Base-by-base conservation (phyloP, 2,888 invertebrate species). In the Hydraecia micacea region DNA sequence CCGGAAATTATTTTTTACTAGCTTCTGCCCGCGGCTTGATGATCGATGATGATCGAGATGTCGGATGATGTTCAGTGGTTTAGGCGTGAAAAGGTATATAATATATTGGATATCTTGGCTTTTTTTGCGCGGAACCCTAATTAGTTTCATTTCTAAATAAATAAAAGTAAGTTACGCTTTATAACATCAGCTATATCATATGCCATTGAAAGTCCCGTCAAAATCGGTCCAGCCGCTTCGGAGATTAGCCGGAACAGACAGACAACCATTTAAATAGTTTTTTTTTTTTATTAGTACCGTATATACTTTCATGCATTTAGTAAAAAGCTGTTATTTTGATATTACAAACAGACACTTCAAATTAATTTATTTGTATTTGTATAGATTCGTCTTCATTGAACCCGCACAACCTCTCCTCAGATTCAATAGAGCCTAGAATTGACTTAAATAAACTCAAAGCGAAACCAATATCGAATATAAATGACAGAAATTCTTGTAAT, bases 381-480 rank as follows among this genome's bases (percentile, higher is more conserved):
- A 49, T 49, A 49, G 18, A 86, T 72, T 74, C 55, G n/a, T 72
- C 74, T 74, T 73, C 73, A 79, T 73, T 75, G 66, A 81, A 76
- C 70, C 72, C 36, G 7, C 46, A 67, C 55, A 65, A 72, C 42
- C 28, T 68, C 69, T 70, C n/a, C 39, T 75, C 72, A 75, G 73
- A 80, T 83, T 80, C 69, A 77, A 73, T 77, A 73, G 52, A 73
- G 78, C 73, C n/a, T 60, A 77, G 46, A 86, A 82, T 83, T 83
- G 75, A 60, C 52, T 75, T 73, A 58, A 88, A 84, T 86, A 83
- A 70, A 78, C 70, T 85, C 88, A 89, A 89, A 89, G 89, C 76
- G 67, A 88, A 81, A 88, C 85, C 89, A 83, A 89, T 86, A 86
- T 89, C 78, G 82, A 84, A 87, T 84, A 81, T 72, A 85, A 86